Evolutionary conservation across 2,113 vertebrate genomes (phyloP), one percentile per base, ranked within the genome.

Genomic region (Tinamus guttatus): DNA sequence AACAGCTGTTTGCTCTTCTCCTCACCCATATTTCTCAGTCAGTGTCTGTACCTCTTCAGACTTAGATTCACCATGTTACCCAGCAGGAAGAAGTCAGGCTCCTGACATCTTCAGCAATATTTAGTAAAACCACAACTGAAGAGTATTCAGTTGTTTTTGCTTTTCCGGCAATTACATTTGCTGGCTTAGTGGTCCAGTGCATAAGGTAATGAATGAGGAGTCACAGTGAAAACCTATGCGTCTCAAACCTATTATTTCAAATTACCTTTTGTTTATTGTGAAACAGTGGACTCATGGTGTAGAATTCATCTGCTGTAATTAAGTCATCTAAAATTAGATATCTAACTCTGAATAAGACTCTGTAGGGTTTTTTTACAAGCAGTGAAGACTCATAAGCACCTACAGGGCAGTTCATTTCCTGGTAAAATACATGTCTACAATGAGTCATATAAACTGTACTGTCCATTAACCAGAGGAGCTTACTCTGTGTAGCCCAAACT

Each of bases 271-370:
- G 28, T 60, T 81, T 94, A 81, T 60, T 73, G 28, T 81, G 67
- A 19, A 60, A 19, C 28, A 32, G 8, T 30, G n/a, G 67, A 65
- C n/a, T 62, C 43, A 41, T 21, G 5, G 32, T 76, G 59, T 76
- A 28, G 52, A 91, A 93, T 87, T 93, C 25, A 87, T 82, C 63
- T 87, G 43, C 34, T 93, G 34, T 73, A 94, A 91, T 89, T 87
- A 93, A 87, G 58, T 73, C 0, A 82, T 76, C 21, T 76, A n/a
- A 20, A 87, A 79, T 85, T 73, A 80, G 15, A 24, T 62, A 43
- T 81, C 25, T 85, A 43, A 52, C 25, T 67, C 56, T 82, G 62
- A 47, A 13, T 87, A 71, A 47, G 11, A 64, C 21, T 74, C 27
- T 52, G n/a, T 56, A 41, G 24, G 21, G 67, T 91, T 81, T 16